Evolutionary conservation across 1,140 invertebrate species (phyloP).

Genomic region (Diabrotica undecimpunctata): DNA sequence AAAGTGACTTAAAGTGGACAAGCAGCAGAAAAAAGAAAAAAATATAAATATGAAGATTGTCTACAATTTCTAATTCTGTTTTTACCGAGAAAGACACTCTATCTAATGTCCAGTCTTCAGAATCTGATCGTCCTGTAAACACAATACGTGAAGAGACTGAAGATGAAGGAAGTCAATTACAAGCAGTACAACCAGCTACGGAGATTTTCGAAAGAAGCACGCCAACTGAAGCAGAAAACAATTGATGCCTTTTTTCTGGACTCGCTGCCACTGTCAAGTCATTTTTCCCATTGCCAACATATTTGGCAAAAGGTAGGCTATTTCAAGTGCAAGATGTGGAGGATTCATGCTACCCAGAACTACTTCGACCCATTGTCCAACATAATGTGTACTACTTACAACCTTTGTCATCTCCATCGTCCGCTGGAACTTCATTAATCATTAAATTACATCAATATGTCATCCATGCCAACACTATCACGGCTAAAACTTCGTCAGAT

Average conservation of each 20-base stretch:
- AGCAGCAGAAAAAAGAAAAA: conserved; percentile 13
- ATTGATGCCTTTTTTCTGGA: conserved; percentile 22
- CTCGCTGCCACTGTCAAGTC: conserved; percentile 18
- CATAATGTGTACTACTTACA: too few species aligned
- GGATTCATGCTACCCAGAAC: conserved; percentile 7
- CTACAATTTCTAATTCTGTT: conserved; percentile 19
- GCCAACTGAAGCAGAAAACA: neutral
- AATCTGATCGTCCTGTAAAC: neutral
- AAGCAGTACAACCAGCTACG: neutral
- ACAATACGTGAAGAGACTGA: neutral
- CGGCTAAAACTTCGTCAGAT: neutral
- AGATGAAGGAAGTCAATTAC: neutral
- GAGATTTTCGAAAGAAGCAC: neutral
- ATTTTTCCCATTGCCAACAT: conserved; percentile 5
- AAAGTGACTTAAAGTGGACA: conserved; percentile 26
- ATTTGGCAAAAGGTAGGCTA: conserved; percentile 17
- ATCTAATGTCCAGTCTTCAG: conserved; percentile 11
- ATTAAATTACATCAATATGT: neutral
- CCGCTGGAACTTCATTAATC: neutral
- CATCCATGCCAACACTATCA: neutral
- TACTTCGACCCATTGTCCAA: neutral
- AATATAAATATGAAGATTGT: conserved; percentile 25
- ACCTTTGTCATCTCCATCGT: neutral
- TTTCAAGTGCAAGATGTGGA: conserved; percentile 21
- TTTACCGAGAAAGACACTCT: conserved; percentile 13